Conservation (phyloP, 1,140 invertebrate genomes). For the Bombus vancouverensis region DNA sequence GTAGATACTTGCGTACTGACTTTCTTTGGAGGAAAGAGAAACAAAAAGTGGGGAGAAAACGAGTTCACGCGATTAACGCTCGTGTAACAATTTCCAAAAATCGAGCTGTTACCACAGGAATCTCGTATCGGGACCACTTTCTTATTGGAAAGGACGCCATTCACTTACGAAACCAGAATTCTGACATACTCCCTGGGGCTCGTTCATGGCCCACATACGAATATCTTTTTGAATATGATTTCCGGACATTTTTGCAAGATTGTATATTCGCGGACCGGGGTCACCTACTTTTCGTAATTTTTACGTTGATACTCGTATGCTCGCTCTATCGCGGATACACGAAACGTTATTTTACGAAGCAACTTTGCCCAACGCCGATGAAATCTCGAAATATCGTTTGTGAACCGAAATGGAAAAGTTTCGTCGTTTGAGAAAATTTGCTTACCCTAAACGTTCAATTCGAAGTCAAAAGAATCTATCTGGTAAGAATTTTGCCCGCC, state of each 20-base stretch:
- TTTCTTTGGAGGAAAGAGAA: background rate
- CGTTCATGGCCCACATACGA: constrained; percentile 72
- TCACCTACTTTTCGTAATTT: constrained; percentile 5
- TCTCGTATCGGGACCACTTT: constrained; percentile 73
- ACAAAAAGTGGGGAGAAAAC: background rate
- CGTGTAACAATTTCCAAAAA: constrained; percentile 35
- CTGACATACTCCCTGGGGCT: constrained; percentile 76
- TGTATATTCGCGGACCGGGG: background rate
- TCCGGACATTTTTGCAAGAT: constrained; percentile 14
- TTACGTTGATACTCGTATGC: background rate
- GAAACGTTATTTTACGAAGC: background rate
- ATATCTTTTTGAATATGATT: constrained; percentile 37
- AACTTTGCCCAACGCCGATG: background rate
- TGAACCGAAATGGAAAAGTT: constrained; percentile 3
- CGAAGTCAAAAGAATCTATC: background rate
- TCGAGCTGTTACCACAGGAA: constrained; percentile 34
- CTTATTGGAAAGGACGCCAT: constrained; percentile 59
- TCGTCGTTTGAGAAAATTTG: background rate
- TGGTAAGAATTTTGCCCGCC: background rate
- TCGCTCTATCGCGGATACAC: background rate
- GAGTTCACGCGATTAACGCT: constrained; percentile 18
- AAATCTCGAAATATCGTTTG: background rate
- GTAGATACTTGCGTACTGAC: background rate
- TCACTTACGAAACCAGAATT: constrained; percentile 63
- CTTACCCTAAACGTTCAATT: background rate